Conservation (phyloP, 2,113 vertebrate genomes). For the Bambusicola thoracicus region DNA sequence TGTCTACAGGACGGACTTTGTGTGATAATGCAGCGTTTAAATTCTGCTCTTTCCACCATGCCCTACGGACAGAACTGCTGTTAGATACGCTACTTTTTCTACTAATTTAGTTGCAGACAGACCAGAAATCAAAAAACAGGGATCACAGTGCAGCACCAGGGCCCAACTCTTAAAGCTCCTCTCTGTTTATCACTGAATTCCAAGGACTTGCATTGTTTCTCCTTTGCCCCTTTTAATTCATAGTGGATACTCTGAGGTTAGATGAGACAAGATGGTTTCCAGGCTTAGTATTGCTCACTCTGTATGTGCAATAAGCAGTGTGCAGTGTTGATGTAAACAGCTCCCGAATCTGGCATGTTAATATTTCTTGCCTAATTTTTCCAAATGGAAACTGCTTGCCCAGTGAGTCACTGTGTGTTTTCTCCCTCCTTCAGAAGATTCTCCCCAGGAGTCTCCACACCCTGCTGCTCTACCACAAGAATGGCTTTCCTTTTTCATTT, state of each 20-base stretch:
- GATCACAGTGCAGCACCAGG: neutral
- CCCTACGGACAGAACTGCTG: neutral
- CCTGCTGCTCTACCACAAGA: neutral
- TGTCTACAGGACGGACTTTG: neutral
- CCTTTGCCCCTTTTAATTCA: neutral
- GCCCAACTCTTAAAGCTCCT: neutral
- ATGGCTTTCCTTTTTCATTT: neutral
- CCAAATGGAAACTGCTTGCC: slow-evolving; percentile 30
- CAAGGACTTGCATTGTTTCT: neutral
- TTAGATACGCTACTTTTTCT: neutral
- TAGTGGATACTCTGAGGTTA: neutral
- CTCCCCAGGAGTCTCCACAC: neutral
- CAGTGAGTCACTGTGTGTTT: slow-evolving; percentile 27
- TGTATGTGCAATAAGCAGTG: neutral
- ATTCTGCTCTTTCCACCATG: neutral
- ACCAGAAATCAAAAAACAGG: neutral
- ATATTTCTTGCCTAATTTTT: slow-evolving; percentile 39
- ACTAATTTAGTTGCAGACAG: neutral
- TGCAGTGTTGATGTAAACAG: slow-evolving; percentile 19
- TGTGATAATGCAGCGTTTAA: neutral
- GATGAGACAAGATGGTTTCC: neutral
- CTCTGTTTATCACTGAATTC: neutral
- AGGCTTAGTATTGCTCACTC: neutral
- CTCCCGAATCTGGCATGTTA: neutral
- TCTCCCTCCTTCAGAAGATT: slow-evolving; percentile 5